Conservation (phyloP, 1,140 invertebrate genomes). For the Drosophila baimaii region DNA sequence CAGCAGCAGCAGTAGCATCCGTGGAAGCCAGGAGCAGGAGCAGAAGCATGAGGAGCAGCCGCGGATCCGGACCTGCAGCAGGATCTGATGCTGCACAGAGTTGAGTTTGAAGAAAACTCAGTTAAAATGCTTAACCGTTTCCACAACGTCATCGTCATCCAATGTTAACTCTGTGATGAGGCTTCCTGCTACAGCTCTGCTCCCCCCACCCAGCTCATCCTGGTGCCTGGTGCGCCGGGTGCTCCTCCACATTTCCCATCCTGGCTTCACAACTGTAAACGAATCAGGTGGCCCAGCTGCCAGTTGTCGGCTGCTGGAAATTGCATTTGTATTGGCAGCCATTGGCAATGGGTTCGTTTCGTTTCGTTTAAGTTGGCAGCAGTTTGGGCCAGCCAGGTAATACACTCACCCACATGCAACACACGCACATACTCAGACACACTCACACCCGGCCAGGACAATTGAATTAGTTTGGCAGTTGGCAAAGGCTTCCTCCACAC, state of each 20-base stretch:
- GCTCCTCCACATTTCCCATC: constrained; percentile 1
- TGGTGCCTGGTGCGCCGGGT: constrained; percentile 6
- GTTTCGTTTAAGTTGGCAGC: constrained; percentile 25
- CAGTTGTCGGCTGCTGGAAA: constrained; percentile 74
- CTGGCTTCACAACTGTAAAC: constrained; percentile 58
- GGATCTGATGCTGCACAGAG: constrained; percentile 39
- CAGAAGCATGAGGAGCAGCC: constrained; percentile 24
- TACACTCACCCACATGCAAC: constrained; percentile 28
- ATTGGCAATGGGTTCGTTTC: constrained; percentile 58
- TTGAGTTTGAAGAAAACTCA: constrained; percentile 70
- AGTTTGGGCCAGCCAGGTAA: constrained; percentile 53
- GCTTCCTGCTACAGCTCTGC: constrained; percentile 25
- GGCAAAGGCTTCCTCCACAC: constrained; percentile 40
- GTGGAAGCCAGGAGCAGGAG: constrained; percentile 4
- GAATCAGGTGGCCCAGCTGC: constrained; percentile 79
- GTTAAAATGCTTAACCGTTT: constrained; percentile 79
- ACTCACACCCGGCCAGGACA: constrained; percentile 54
- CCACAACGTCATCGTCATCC: constrained; percentile 61
- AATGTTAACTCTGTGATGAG: constrained; percentile 55
- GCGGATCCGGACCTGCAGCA: constrained; percentile 23
- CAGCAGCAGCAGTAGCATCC: constrained; percentile 23
- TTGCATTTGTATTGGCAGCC: constrained; percentile 82
- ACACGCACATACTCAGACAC: constrained; percentile 7
- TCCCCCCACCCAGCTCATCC: background rate
- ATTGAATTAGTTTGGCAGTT: constrained; percentile 81